Base-by-base conservation (phyloP, 2,797 vertebrate species). In the Synanceia verrucosa region DNA sequence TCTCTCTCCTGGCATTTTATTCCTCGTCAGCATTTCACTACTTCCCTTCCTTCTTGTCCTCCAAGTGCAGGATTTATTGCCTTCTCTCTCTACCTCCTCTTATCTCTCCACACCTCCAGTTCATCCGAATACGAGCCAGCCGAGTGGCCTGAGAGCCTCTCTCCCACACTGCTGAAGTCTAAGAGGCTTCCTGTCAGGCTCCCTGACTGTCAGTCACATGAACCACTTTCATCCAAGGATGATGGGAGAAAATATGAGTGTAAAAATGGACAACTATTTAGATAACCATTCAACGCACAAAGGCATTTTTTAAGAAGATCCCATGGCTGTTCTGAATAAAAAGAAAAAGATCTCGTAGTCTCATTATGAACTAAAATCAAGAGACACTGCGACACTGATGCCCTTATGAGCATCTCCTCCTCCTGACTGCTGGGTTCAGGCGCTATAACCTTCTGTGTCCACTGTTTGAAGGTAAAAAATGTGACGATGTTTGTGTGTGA, bases 121-220 rank as follows among this genome's bases (percentile, higher is more conserved):
- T 83, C 58, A 78, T 74, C 61, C 19, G 18, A 79, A 16, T 37
- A 51, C 21, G 41, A 76, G 81, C 62, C 76, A 57, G 65, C 13
- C 65, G 18, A 41, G 39, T 21, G 58, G 6, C 58, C 28, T n/a
- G n/a, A n/a, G n/a, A n/a, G n/a, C n/a, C 8, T 1, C 73, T 50
- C 79, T 79, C 77, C 78, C 77, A 80, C 76, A 39, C 59, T 12
- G 33, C 53, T 61, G 21, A 2, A 9, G 75, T 75, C 73, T 78
- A 21, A 8, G 53, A 43, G 55, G 73, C 66, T 83, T 90, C 89
- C 82, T 86, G 85, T 83, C n/a, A n/a, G 73, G 75, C 70, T 67
- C 19, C 23, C 11, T 4, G 2, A 65, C 64, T 78, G 55, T 77
- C 52, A 67, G 39, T 74, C 65, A 78, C 52, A 71, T 76, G 68